Base-by-base conservation (phyloP, 2,888 invertebrate species). In the Lathronympha strigana region DNA sequence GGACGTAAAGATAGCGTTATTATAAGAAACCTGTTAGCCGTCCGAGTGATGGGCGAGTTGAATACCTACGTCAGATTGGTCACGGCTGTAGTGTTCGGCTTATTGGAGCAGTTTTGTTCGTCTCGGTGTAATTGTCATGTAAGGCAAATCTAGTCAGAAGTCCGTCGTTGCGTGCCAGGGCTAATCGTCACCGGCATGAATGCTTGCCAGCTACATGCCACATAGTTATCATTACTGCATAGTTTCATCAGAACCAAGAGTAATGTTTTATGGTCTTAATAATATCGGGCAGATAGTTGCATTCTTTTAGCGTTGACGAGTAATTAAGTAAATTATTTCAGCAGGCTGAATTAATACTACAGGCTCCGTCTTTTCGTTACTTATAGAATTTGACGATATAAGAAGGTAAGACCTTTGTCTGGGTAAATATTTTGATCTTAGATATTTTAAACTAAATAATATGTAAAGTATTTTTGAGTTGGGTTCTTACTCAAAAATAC, bases 151-250 rank as follows among this genome's bases (percentile, higher is more conserved):
- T 60, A 49, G 6, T 54, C 4, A 49, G 45, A 40, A 61, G 31
- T 15, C 57, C 17, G 61, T 49, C 21, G 19, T 72, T 72, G 60
- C 66, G 69, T 74, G 73, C 68, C 73, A 75, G 69, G 73, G 76
- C 66, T 75, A 73, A 67, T 69, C 61, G 67, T 67, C 69, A 70
- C 45, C 53, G 33, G 28, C 54, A 47, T 63, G 58, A 64, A 66
- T 54, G 49, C 60, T 54, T 53, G 53, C 58, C 36, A 54, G 53
- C 53, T 40, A 40, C 50, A 43, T 66, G 54, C 38, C 66, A 33
- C 47, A 58, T 47, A 47, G 62, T 55, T 38, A 51, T 64, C 36
- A 45, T 47, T 55, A 21, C 40, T 33, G 15, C 11, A 47, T 25
- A 23, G 23, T 47, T 28, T 13, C 23, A 57, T 40, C 47, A 9